These are phyloP conservation scores for Melitaea athalia DNA, from an alignment of 2,888 invertebrate species.

Conservation along the genomic window DNA sequence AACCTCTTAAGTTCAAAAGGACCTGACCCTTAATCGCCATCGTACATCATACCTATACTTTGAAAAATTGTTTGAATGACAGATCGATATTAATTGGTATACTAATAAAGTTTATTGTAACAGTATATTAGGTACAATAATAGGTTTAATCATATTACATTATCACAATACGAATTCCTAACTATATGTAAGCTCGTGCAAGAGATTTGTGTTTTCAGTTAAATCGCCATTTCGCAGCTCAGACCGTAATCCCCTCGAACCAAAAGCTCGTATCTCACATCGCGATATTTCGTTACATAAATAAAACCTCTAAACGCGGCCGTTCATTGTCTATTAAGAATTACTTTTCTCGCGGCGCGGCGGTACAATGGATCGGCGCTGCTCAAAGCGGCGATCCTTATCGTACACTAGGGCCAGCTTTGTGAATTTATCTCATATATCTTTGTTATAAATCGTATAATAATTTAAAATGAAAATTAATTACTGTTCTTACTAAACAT, in stretches of 20 bases:
- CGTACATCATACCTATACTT: neutral
- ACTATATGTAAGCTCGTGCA: neutral
- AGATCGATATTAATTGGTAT: too few species aligned
- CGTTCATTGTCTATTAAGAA: constrained; percentile 80
- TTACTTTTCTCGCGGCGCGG: constrained; percentile 68
- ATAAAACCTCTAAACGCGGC: constrained; percentile 76
- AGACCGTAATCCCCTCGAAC: neutral
- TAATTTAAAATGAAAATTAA: neutral
- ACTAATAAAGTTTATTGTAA: neutral
- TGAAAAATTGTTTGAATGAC: too few species aligned
- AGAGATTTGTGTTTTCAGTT: constrained; percentile 1
- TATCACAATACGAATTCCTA: neutral
- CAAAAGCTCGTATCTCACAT: constrained; percentile 12
- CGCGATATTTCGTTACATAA: constrained; percentile 65
- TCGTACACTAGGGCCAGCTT: constrained; percentile 47
- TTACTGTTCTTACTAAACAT: neutral
- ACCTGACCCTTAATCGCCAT: neutral
- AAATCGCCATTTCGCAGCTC: neutral
- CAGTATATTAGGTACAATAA: too few species aligned
- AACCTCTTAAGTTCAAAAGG: constrained; percentile 36
- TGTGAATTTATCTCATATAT: neutral
- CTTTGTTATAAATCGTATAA: neutral
- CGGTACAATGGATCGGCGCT: constrained; percentile 72
- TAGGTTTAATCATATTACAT: too few species aligned
- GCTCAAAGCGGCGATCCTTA: constrained; percentile 73